phyloP scores from a whole-genome alignment of 2,113 vertebrate species.

The Lucifuga dentata region DNA sequence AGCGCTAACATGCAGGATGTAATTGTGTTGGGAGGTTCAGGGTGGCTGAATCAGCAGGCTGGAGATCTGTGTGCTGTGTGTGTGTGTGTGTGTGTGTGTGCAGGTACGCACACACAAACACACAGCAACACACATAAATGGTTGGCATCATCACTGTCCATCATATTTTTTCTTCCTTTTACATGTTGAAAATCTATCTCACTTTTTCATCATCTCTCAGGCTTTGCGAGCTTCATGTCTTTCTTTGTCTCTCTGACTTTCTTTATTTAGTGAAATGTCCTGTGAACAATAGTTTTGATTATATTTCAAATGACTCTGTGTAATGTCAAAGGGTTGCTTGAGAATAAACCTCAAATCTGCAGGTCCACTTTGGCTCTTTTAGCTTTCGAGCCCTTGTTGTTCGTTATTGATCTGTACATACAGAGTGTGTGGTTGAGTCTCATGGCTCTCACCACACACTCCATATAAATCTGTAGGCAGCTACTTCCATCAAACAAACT shows the following conservation, averaged over 20 bases:
- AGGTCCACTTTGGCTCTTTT: no score
- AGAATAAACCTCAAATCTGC: no score
- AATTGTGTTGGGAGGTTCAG: slow-evolving; percentile 50
- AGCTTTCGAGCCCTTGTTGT: no score
- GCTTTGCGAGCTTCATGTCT: slow-evolving; percentile 1
- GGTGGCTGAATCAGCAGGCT: slow-evolving; percentile 57
- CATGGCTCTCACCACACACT: no score
- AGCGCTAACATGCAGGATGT: slow-evolving; percentile 22
- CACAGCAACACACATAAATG: slow-evolving; percentile 50
- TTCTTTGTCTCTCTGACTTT: not conserved
- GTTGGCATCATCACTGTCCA: slow-evolving; percentile 18
- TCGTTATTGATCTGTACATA: no score
- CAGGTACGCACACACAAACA: slow-evolving; percentile 25
- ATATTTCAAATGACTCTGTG: no score
- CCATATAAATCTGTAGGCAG: no score
- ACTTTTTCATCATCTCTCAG: slow-evolving; percentile 35
- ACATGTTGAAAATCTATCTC: slow-evolving; percentile 38
- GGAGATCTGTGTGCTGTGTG: slow-evolving; percentile 42
- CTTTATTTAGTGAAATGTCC: no score
- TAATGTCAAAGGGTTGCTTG: no score
- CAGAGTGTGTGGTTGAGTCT: no score
- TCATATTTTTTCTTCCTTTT: slow-evolving; percentile 7
- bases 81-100: slow-evolving; percentile 4
- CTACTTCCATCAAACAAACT: no score
- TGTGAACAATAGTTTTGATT: no score